phyloP scores from a whole-genome alignment of 1,140 invertebrate genomes.

The Lucilia cuprina region DNA sequence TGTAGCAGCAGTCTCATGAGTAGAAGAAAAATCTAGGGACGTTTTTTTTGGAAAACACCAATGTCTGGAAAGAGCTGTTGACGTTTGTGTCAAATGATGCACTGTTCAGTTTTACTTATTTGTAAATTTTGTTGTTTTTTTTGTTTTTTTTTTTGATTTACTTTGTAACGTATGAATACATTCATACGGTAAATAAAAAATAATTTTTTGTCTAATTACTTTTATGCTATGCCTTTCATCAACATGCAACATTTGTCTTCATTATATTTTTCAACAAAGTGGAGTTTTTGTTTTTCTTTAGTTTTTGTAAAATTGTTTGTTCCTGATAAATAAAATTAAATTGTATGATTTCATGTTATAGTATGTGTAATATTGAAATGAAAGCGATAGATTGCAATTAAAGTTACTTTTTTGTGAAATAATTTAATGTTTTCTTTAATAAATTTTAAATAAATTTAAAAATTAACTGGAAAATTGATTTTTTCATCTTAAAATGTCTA shows the following conservation, averaged over 20 bases:
- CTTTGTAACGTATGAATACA: neutral
- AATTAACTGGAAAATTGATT: too few relatives aligned
- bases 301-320: too few relatives aligned
- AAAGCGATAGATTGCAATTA: neutral
- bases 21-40: neutral
- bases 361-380: neutral
- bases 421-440: too few relatives aligned
- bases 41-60: neutral
- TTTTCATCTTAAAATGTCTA: too few relatives aligned
- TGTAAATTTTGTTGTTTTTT: neutral
- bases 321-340: too few relatives aligned
- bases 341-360: neutral
- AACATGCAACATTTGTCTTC: constrained; percentile 32
- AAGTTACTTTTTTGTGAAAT: neutral
- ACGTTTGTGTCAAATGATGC: constrained; percentile 31
- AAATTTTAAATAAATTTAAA: too few relatives aligned
- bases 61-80: constrained; percentile 29
- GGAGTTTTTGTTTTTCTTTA: neutral
- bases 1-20: too few relatives aligned
- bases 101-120: neutral
- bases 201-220: constrained; percentile 35
- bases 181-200: constrained; percentile 24
- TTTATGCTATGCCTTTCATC: constrained; percentile 28
- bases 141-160: too few relatives aligned
- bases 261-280: constrained; percentile 27